Evolutionary conservation across 2,113 vertebrate genomes (phyloP), one percentile per base, ranked within the genome.

Genomic region (Halichoeres trimaculatus): DNA sequence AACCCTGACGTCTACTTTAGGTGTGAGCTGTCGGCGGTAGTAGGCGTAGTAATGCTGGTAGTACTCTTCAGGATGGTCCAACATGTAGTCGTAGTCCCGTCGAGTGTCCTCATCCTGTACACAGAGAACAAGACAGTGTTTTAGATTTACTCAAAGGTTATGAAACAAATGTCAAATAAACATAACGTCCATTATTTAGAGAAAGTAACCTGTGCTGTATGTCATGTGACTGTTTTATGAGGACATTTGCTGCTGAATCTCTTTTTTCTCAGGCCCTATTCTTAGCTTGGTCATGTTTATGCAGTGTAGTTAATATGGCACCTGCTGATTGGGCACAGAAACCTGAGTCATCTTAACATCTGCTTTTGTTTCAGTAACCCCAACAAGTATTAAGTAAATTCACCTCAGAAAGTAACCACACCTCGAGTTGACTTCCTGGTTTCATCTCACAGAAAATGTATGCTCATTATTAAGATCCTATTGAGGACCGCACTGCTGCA

Each of bases 21-120:
- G 98, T 5, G 97, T 93, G 24, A 99, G 34, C 56, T 94, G 94
- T 70, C 96, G 90, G 78, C 96, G 93, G 85, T 99, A 99, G 90
- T 99, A 99, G 69, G 97, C 93, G 52, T 99, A 99, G 80, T 98
- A 99, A 78, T 99, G 97, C 48, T 97, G 95, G 81, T 98, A 99
- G 84, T 97, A 97, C 61, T 99, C 95, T 74, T 99, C 98, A 0
- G 98, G 98, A 50, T 99, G 96, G 82, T 98, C 98, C 93, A 99
- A 88, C 98, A 99, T 97, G 78, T 99, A 98, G 81, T 99, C 96
- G 24, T 99, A 99, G 79, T 99, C 97, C 76, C 94, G 95, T 8
- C 97, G 95, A 0, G 93, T 94, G 45, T 99, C 98, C 85, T 99
- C 98, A 93, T 99, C 98, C 97, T 99, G 71, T 59, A 74, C 24